Base-by-base conservation (phyloP, 2,797 vertebrate genomes). In the Argyrosomus regius region DNA sequence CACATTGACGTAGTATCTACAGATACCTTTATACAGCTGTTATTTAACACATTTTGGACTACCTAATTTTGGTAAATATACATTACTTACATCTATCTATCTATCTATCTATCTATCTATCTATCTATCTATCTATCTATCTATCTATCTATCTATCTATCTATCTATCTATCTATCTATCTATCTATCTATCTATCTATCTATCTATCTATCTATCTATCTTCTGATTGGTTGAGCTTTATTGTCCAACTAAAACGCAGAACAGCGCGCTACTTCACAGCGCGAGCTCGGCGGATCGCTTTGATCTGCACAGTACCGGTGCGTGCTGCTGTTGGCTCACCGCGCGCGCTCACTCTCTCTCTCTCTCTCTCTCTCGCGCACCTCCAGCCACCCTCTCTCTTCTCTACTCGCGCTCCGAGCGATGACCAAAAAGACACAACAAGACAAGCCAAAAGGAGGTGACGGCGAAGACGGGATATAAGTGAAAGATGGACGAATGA, bases 401-500 rank as follows among this genome's bases (percentile, higher is more conserved):
- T 71, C 41, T 46, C 20, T n/a, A 4, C 10, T n/a, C 53, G 14
- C n/a, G 20, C 48, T 59, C 53, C 41, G 39, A 66, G 20, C 66
- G 5, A 63, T 43, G 61, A 75, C 59, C 20, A 13, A 3, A 26
- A 17, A 18, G 16, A 43, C 22, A 48, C 41, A 5, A 41, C 13
- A 18, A 75, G 35, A 39, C 35, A 39, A 39, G 6, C 8, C 8
- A 39, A 9, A 9, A 7, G 35, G 78, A 43, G 43, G 43, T 1
- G 43, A 43, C 43, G 43, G 43, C 13, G 43, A 4, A 3, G 43
- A 3, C 35, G 31, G 79, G 68, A 35, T 9, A 28, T 0, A 3
- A 41, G 50, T 20, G 52, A 24, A 71, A 26, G 75, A 82, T 76
- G 84, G 76, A 64, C 52, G 57, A 50, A 77, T 41, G 86, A 89